Base-by-base conservation (phyloP, 2,888 invertebrate species). In the Amiota communis region DNA sequence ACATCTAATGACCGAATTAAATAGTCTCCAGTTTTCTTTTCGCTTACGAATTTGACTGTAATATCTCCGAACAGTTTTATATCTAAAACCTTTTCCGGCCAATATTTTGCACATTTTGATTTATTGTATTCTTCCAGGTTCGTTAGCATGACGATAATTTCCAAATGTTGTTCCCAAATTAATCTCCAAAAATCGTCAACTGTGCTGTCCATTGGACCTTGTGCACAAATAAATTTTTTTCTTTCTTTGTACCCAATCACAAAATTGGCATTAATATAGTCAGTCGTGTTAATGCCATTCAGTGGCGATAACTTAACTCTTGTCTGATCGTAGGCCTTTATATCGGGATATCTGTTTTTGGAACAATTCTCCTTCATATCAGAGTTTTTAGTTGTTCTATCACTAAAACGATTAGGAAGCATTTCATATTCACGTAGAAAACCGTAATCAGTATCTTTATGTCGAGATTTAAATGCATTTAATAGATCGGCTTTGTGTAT, bases 71-170 rank as follows among this genome's bases (percentile, higher is more conserved):
- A 97, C 11, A 93, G 93, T 83, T 94, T 94, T 0, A 93, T 92
- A 8, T 93, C 93, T 71, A 94, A 93, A n/a, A 93, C 91, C 84
- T 95, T 96, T 83, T 97, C 97, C 0, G 97, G 96, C 97, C 97
- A 97, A 90, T 97, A 97, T 89, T 96, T 96, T n/a, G 96, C 95
- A 91, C 97, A 97, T 89, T 97, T 97, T 0, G 96, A 95, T 90
- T 97, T 97, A 84, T 96, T 96, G 88, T 97, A 96, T 90, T 97
- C 97, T 89, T 97, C 97, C 12, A 97, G 91, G 90, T 97, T 97
- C 17, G 97, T 97, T 74, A 97, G 91, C 97, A 97, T 97, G 70
- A 97, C 93, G 79, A 97, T 95, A 79, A 97, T 92, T 88, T 96
- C 96, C 71, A 97, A 91, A 80, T 95, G 95, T 82, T 97, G 96